Evolutionary conservation across 2,888 invertebrate species (phyloP), one percentile per base, ranked within the genome.

Genomic region (Volucella inflata): DNA sequence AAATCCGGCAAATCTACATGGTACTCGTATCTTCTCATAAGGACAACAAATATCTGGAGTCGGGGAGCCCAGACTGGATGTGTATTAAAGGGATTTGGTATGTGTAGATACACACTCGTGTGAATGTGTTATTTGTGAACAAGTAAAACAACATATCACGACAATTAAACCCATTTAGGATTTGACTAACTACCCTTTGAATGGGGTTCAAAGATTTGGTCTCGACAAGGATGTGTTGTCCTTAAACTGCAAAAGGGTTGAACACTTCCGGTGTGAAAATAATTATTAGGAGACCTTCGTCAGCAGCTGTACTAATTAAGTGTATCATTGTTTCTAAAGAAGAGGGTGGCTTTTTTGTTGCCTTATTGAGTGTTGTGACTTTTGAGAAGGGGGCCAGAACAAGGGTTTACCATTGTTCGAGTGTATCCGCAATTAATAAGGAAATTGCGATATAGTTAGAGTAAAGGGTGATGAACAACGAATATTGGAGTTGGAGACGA

Each of bases 211-310:
- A 16, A 8, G 21, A 36, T 16, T 17, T 8, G 9, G 50, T n/a
- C 50, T 36, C n/a, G 62, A 42, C 40, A 48, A 50, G 44, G 70
- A 75, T 75, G 12, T 42, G 40, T 3, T 11, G 16, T 38, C 46
- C 10, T 8, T 14, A n/a, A 53, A 44, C 40, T 50, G 55, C n/a
- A 59, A 65, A 79, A 81, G 83, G 83, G 79, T 74, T 83, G 51
- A 68, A 59, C 74, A 84, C 74, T 70, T 79, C 83, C 83, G 74
- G 74, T 75, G 74, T 84, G 79, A 79, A 70, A 83, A 65, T 83
- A 44, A 74, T 72, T 67, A 71, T 70, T 51, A 55, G 44, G 51
- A 60, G 40, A 53, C 44, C 14, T 14, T 62, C 40, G 53, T 36
- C 51, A 68, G 60, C 60, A 48, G 51, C 55, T 8, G 53, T 60